These are phyloP conservation scores for Anastrepha obliqua DNA, from an alignment of 1,140 invertebrate species.

Conservation along the genomic window DNA sequence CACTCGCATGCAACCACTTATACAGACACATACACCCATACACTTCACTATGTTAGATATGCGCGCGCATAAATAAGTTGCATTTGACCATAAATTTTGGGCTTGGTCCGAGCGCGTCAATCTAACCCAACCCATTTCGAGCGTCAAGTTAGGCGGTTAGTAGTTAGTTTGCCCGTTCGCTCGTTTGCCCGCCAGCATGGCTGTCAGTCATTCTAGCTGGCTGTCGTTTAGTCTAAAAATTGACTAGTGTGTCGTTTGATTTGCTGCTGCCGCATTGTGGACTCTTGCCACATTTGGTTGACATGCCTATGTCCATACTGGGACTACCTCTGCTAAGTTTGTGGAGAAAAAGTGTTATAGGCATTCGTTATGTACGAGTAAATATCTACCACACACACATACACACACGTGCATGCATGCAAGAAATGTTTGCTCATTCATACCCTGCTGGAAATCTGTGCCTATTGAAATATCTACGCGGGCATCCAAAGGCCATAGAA, in stretches of 20 bases:
- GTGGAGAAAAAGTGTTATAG: not conserved
- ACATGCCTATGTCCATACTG: slow-evolving; percentile 25
- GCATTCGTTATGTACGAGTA: not conserved
- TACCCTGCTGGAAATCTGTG: not conserved
- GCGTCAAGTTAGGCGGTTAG: not conserved
- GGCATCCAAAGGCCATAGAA: too few species aligned
- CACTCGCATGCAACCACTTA: not conserved
- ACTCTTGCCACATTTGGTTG: slow-evolving; percentile 29
- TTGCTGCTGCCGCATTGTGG: slow-evolving; percentile 27
- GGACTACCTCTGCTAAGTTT: not conserved
- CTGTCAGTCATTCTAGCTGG: not conserved
- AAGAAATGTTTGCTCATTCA: not conserved
- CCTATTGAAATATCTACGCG: too few species aligned
- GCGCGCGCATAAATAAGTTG: not conserved
- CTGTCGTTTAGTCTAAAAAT: not conserved
- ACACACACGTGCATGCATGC: not conserved
- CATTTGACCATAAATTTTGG: slow-evolving; percentile 41
- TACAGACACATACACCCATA: not conserved
- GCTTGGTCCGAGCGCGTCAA: slow-evolving; percentile 20
- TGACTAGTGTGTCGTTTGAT: not conserved
- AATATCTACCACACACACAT: too few species aligned
- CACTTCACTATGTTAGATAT: not conserved
- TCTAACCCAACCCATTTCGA: slow-evolving; percentile 34
- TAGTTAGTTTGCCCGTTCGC: not conserved
- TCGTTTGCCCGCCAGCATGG: not conserved